Conservation (phyloP, 2,888 invertebrate species). For the Calliopum simillimum region DNA sequence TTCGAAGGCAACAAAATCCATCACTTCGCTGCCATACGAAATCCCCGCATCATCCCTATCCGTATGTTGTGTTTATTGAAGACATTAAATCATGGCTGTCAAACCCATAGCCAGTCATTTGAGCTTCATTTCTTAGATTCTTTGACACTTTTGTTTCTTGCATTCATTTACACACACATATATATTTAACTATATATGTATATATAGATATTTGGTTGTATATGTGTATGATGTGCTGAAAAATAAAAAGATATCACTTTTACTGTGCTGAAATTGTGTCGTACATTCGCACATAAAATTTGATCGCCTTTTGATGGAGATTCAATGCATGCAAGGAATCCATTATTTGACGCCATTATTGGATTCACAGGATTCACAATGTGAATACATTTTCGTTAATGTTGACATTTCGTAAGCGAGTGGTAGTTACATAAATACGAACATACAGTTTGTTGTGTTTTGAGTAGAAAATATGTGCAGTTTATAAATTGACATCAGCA, state of each 20-base stretch:
- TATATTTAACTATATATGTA: background rate
- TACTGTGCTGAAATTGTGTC: background rate
- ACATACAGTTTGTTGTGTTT: too few species aligned
- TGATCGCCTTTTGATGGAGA: constrained; percentile 8
- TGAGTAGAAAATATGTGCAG: too few species aligned
- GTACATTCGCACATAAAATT: constrained; percentile 10
- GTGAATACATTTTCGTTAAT: too few species aligned
- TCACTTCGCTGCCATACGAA: too few species aligned
- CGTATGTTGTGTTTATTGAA: constrained; percentile 58
- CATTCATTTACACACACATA: constrained; percentile 1
- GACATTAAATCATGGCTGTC: constrained; percentile 65
- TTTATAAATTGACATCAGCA: too few species aligned
- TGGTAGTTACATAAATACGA: too few species aligned
- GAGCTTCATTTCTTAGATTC: background rate
- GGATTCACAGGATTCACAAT: too few species aligned
- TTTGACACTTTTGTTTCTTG: background rate
- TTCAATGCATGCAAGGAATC: constrained; percentile 1
- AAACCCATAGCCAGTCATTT: constrained; percentile 42
- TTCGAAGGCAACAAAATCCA: too few species aligned
- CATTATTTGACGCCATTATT: constrained; percentile 6
- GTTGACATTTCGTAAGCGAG: too few species aligned
- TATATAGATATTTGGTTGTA: background rate
- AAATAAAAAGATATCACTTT: too few species aligned
- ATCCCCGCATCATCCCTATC: background rate
- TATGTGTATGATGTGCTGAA: too few species aligned